A percentile compares a stretch with the other conserved stretches of the same genome.
Conservation (phyloP, 2,113 vertebrate genomes). For the Cyanocitta stelleri region DNA sequence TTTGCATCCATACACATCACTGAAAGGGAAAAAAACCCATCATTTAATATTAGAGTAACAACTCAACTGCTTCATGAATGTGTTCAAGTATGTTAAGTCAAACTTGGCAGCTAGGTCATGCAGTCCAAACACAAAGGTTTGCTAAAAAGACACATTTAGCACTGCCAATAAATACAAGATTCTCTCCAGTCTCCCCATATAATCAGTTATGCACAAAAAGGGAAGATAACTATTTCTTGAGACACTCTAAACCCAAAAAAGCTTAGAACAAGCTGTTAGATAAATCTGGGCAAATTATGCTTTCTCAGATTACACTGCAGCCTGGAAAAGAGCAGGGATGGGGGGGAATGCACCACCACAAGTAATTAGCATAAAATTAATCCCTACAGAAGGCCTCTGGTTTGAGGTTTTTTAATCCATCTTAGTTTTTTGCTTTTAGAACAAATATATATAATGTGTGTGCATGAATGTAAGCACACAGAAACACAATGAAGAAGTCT, state of each 20-base stretch:
- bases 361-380: background rate
- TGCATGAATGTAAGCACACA: background rate
- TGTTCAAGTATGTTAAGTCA: background rate
- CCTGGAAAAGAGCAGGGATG: background rate
- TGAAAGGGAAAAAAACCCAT: constrained; percentile 32
- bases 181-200: background rate
- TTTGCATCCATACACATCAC: constrained; percentile 99
- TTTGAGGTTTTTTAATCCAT: background rate
- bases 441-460: background rate
- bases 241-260: background rate
- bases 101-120: background rate
- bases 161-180: background rate
- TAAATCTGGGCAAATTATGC: background rate
- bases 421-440: background rate
- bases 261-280: background rate
- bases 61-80: background rate
- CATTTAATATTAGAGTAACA: background rate
- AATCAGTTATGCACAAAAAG: background rate
- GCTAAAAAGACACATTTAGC: background rate
- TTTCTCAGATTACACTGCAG: background rate
- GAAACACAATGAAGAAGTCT: background rate
- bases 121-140: background rate
- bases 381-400: background rate
- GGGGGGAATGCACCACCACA: background rate
- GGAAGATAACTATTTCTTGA: background rate